These are phyloP conservation scores for Drosophila baimaii DNA, from an alignment of 1,140 invertebrate species.

Conservation along the genomic window DNA sequence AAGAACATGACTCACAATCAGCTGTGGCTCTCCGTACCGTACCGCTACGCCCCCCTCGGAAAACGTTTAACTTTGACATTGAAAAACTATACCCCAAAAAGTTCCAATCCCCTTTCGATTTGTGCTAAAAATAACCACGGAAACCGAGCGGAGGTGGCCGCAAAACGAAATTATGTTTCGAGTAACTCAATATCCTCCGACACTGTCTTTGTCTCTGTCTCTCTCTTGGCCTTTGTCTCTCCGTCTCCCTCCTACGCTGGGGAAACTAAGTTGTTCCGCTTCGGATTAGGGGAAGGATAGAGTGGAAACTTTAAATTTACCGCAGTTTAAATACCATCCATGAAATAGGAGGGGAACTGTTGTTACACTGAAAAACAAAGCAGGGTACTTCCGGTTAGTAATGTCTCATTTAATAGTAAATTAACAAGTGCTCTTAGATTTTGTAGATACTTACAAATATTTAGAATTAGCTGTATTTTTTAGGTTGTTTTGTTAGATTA, in stretches of 20 bases:
- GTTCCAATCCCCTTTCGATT: constrained; percentile 9
- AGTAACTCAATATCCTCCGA: constrained; percentile 72
- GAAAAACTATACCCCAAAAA: constrained; percentile 62
- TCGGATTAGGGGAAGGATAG: constrained; percentile 10
- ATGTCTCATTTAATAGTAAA: too few species aligned
- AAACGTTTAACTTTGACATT: constrained; percentile 72
- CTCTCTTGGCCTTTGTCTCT: background rate
- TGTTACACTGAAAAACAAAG: constrained; percentile 19
- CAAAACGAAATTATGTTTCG: constrained; percentile 77
- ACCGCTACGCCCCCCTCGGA: background rate
- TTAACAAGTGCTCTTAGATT: background rate
- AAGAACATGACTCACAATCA: constrained; percentile 59
- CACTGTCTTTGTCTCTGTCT: background rate
- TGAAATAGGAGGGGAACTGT: constrained; percentile 7
- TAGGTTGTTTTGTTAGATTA: too few species aligned
- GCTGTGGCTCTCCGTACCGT: constrained; percentile 14
- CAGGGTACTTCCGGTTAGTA: background rate
- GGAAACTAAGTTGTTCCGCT: constrained; percentile 5
- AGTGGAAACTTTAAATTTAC: constrained; percentile 72
- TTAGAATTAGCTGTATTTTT: too few species aligned
- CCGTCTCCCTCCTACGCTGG: background rate
- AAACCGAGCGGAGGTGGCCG: constrained; percentile 61
- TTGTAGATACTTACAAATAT: too few species aligned
- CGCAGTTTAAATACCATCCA: constrained; percentile 58
- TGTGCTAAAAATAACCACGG: constrained; percentile 68